Conservation (phyloP, 2,888 invertebrate species). For the Cantharis nigra region DNA sequence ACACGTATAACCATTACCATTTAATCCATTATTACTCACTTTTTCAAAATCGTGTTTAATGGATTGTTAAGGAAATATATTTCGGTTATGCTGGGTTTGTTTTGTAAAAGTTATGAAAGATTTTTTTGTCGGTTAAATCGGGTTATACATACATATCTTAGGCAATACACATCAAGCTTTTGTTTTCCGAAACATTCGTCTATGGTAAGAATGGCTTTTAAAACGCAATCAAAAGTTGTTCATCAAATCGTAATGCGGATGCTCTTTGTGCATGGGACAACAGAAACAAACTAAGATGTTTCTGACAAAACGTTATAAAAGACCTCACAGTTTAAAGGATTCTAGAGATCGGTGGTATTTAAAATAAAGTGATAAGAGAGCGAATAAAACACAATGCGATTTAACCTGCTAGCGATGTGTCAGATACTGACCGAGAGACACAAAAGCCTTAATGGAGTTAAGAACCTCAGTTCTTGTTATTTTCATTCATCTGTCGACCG, state of each 20-base stretch:
- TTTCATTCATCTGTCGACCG: slow-evolving; percentile 34
- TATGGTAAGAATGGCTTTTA: not conserved
- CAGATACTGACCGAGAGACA: slow-evolving; percentile 24
- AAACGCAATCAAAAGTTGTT: not conserved
- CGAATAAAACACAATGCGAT: slow-evolving; percentile 26
- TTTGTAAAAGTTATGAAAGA: not conserved
- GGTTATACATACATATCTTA: not conserved
- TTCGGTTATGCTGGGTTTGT: not conserved
- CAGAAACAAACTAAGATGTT: not conserved
- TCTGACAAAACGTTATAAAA: not conserved
- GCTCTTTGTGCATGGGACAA: not conserved
- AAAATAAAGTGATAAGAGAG: slow-evolving; percentile 23
- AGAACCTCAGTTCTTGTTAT: slow-evolving; percentile 31
- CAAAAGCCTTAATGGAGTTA: slow-evolving; percentile 33
- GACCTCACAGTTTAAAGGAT: slow-evolving; percentile 5
- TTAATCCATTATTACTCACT: not conserved
- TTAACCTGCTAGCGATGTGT: slow-evolving; percentile 26
- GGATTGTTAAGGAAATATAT: not conserved
- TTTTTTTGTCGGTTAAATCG: not conserved
- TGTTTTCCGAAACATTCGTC: not conserved
- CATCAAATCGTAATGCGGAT: not conserved
- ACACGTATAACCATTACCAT: not conserved
- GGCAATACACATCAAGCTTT: too few species aligned
- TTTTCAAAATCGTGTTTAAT: not conserved
- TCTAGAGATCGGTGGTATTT: slow-evolving; percentile 13